phyloP scores from a whole-genome alignment of 1,140 invertebrate genomes.

The Drosophila navojoa region DNA sequence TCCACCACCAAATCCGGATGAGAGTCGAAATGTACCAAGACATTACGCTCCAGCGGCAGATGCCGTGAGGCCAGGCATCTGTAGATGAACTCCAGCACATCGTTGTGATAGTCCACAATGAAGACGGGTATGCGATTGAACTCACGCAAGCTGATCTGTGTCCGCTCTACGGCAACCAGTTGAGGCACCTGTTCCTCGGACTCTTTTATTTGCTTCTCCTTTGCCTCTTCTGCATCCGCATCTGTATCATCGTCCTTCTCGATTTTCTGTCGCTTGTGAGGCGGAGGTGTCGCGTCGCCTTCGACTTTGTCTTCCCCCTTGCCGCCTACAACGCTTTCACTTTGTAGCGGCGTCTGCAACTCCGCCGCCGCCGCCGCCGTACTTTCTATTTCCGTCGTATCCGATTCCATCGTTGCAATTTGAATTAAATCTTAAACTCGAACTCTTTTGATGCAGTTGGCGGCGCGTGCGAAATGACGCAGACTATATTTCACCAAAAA shows the following conservation, averaged over 20 bases:
- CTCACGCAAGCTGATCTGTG: conserved; percentile 62
- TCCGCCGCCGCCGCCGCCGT: conserved; percentile 24
- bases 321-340: conserved; percentile 63
- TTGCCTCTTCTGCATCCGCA: neutral
- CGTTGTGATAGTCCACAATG: conserved; percentile 91
- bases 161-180: conserved; percentile 39
- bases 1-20: conserved; percentile 95
- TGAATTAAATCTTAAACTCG: conserved; percentile 2
- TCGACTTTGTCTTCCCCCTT: conserved; percentile 4
- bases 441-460: conserved; percentile 15
- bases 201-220: neutral
- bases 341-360: conserved; percentile 39
- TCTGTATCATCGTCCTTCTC: neutral
- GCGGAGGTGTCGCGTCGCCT: conserved; percentile 50
- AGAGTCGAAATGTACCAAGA: conserved; percentile 94
- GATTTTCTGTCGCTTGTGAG: conserved; percentile 62
- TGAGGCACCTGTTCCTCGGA: conserved; percentile 39
- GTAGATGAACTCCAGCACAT: conserved; percentile 92
- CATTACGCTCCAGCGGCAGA: conserved; percentile 90
- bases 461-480: conserved; percentile 47
- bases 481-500: conserved; percentile 37
- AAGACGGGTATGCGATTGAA: conserved; percentile 89
- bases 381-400: conserved; percentile 69
- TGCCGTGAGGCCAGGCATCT: conserved; percentile 92
- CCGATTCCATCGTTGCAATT: conserved; percentile 65